phyloP scores from a whole-genome alignment of 2,113 vertebrate species.

The Gallinago paraguaiae region DNA sequence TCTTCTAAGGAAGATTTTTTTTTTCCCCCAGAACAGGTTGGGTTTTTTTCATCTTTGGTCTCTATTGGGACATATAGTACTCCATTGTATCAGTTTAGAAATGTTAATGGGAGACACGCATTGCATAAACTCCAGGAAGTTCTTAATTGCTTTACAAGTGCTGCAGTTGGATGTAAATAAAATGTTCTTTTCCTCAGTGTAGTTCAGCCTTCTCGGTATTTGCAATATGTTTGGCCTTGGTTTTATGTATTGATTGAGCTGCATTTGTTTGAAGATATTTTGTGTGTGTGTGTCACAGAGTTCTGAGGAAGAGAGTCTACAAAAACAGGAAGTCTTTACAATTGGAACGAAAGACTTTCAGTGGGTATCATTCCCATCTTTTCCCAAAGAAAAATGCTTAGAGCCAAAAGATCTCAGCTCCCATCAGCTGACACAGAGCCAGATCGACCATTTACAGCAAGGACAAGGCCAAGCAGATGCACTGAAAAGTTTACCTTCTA shows the following conservation, averaged over 20 bases:
- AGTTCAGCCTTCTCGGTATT: not conserved
- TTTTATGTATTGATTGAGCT: not conserved
- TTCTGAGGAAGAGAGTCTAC: not conserved
- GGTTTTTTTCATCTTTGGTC: not conserved
- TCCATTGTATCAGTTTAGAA: not conserved
- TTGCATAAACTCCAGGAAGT: not conserved
- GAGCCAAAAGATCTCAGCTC: not conserved
- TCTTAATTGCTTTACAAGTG: not conserved
- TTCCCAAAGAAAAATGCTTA: not conserved
- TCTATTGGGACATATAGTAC: not conserved
- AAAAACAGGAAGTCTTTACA: conserved; percentile 32
- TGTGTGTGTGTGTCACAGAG: not conserved
- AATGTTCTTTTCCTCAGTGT: not conserved
- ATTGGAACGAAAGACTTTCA: conserved; percentile 19
- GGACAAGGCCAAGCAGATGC: not conserved
- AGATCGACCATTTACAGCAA: not conserved
- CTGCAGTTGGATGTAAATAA: not conserved
- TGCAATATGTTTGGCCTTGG: not conserved
- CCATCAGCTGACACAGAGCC: not conserved
- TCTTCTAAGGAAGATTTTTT: not conserved
- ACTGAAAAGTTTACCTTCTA: not conserved
- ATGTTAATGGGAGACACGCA: not conserved
- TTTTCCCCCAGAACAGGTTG: not conserved
- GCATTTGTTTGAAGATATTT: not conserved
- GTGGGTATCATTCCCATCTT: conserved; percentile 42